Percentiles rank a stretch among this genome's conserved stretches.
Evolutionary conservation across 1,140 invertebrate species (phyloP).

Genomic region (Euborellia annulipes): DNA sequence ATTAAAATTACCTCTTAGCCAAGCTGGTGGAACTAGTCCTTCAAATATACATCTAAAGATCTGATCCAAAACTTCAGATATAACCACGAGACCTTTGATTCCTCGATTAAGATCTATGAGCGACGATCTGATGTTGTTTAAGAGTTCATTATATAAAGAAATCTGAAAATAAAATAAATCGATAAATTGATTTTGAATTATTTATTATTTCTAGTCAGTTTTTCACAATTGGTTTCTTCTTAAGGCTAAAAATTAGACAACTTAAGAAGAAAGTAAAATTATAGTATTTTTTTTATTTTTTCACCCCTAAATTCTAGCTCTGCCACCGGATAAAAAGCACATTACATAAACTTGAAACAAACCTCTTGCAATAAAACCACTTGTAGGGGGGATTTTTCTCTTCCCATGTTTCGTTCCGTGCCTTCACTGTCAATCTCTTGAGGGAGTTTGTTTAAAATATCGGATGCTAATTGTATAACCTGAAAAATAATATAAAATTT

Average conservation of each 20-base stretch:
- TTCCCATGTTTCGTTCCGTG: constrained; percentile 51
- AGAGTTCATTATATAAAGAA: constrained; percentile 39
- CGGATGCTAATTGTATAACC: constrained; percentile 50
- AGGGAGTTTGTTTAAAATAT: constrained; percentile 55
- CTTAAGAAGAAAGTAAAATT: no score
- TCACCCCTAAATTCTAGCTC: no score
- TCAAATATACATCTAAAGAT: constrained; percentile 65
- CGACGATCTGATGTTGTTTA: constrained; percentile 34
- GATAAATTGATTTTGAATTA: not conserved
- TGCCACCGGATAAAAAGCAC: no score
- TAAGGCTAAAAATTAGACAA: no score
- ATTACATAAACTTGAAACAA: no score
- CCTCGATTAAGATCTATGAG: constrained; percentile 53
- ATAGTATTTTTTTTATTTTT: no score
- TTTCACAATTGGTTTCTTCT: no score
- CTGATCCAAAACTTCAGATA: constrained; percentile 66
- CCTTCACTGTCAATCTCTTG: constrained; percentile 55
- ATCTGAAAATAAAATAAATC: constrained; percentile 24
- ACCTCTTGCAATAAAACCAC: constrained; percentile 71
- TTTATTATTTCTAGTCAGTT: no score
- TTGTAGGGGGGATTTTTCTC: constrained; percentile 54
- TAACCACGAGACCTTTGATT: constrained; percentile 65
- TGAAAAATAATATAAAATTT: constrained; percentile 18
- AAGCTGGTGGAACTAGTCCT: constrained; percentile 53
- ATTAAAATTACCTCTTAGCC: constrained; percentile 46